Percentiles rank a stretch among this genome's conserved stretches.
These are phyloP conservation scores for Chaetodon trifascialis DNA, from an alignment of 2,113 vertebrate genomes.

Conservation along the genomic window DNA sequence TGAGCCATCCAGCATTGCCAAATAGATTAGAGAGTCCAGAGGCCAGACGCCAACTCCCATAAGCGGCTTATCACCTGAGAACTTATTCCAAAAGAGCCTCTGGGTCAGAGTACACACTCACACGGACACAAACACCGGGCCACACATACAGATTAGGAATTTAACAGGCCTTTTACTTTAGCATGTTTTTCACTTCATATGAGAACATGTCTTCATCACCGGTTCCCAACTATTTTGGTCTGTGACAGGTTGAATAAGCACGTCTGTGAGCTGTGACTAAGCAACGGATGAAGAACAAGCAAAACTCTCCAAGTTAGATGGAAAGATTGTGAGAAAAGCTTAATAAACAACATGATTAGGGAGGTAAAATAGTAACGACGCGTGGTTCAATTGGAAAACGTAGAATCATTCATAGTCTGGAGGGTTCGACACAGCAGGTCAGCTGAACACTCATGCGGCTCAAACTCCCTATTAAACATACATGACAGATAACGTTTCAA, in stretches of 20 bases:
- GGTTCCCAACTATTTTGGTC: not conserved
- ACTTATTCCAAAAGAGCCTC: conserved; percentile 60
- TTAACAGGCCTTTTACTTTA: not conserved
- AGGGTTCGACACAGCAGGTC: not conserved
- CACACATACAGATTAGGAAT: conserved; percentile 21
- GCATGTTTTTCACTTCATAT: not conserved
- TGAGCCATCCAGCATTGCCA: conserved; percentile 61
- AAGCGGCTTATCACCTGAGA: conserved; percentile 76
- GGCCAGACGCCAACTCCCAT: conserved; percentile 58
- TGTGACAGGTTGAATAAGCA: too few relatives aligned
- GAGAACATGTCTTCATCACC: not conserved
- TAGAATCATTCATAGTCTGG: not conserved
- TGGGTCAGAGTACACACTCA: conserved; percentile 46
- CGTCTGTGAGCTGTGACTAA: too few relatives aligned
- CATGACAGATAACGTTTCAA: not conserved
- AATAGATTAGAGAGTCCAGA: conserved; percentile 71
- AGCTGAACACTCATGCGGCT: not conserved
- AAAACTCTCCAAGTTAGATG: too few relatives aligned
- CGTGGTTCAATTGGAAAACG: not conserved
- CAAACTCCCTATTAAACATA: not conserved
- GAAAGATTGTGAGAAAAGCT: too few relatives aligned
- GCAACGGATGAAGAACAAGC: too few relatives aligned
- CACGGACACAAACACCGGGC: conserved; percentile 21
- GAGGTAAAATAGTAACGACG: not conserved
- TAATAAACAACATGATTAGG: too few relatives aligned